Conservation (phyloP, 2,113 vertebrate species). For the Murina feae region DNA sequence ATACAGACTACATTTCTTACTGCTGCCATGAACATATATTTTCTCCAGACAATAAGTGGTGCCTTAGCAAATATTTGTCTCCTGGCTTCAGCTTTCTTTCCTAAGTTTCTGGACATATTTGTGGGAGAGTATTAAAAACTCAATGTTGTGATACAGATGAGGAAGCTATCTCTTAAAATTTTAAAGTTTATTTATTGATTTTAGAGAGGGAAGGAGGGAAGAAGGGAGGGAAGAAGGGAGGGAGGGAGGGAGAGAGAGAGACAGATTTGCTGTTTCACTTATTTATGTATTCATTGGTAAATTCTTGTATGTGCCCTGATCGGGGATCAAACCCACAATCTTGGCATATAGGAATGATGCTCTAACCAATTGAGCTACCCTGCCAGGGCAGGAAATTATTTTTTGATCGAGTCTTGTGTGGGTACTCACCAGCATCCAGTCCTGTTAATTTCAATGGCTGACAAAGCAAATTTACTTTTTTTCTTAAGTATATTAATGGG, state of each 20-base stretch:
- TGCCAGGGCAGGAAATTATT: conserved; percentile 6
- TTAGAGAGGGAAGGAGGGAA: background rate
- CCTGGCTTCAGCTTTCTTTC: background rate
- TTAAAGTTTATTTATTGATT: no score
- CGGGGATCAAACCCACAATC: background rate
- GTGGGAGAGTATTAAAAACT: conserved; percentile 19
- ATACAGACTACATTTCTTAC: conserved; percentile 27
- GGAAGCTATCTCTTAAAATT: conserved; percentile 6
- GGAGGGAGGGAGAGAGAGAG: background rate
- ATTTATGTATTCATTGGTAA: background rate
- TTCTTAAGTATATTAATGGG: conserved; percentile 42
- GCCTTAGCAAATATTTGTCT: conserved; percentile 22
- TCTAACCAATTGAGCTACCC: background rate
- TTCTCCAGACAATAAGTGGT: conserved; percentile 50
- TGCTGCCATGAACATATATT: conserved; percentile 50
- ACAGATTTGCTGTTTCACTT: background rate
- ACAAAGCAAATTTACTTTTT: conserved; percentile 56
- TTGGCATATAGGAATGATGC: background rate
- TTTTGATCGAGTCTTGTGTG: background rate
- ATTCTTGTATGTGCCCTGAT: background rate
- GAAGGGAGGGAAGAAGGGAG: no score
- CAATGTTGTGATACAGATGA: background rate
- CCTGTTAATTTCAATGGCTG: conserved; percentile 22
- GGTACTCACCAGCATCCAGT: background rate
- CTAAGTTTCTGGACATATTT: conserved; percentile 34